phyloP scores from a whole-genome alignment of 2,113 vertebrate genomes.

The Cochlearius cochlearius region DNA sequence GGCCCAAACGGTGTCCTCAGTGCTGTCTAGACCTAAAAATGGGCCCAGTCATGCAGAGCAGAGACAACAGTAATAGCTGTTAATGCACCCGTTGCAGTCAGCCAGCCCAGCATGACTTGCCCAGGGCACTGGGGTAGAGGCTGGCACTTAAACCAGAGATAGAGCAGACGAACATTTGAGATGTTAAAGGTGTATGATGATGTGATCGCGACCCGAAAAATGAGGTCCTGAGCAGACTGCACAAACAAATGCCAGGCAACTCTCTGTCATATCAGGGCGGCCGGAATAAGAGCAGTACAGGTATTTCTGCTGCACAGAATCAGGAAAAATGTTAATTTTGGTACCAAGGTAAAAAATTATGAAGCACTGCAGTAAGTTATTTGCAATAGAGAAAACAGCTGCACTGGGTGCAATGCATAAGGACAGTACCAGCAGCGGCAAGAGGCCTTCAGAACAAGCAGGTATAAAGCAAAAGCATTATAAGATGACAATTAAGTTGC shows the following conservation, averaged over 20 bases:
- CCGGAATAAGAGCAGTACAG: neutral
- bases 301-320: neutral
- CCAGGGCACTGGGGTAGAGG: neutral
- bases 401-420: neutral
- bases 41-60: neutral
- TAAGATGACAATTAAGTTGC: neutral
- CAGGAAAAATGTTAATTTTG: neutral
- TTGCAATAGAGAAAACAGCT: neutral
- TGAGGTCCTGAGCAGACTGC: neutral
- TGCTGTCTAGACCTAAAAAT: neutral
- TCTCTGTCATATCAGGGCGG: neutral
- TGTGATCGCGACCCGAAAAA: neutral
- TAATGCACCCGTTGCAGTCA: neutral
- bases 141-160: neutral
- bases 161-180: neutral
- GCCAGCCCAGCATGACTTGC: neutral
- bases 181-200: neutral
- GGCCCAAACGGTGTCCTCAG: neutral
- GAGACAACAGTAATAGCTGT: neutral
- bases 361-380: neutral
- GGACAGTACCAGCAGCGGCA: neutral
- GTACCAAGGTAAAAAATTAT: neutral
- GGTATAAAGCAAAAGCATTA: neutral
- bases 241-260: neutral
- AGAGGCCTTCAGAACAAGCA: neutral